A percentile compares a stretch with the other conserved stretches of the same genome.
Evolutionary conservation across 2,797 vertebrate genomes (phyloP).

Genomic region (Lerista edwardsae): DNA sequence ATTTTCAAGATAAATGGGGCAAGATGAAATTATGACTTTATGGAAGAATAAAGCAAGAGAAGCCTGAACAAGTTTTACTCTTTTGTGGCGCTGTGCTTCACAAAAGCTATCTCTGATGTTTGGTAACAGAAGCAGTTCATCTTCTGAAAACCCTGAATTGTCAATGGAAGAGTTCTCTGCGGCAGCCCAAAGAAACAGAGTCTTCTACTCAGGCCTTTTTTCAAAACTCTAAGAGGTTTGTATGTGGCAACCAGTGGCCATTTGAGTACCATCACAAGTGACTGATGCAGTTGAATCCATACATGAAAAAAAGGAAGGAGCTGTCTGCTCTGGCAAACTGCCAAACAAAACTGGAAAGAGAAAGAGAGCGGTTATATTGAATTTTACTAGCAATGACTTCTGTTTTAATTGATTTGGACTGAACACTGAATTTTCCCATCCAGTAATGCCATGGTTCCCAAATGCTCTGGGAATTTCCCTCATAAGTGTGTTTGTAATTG

Average conservation of each 20-base stretch:
- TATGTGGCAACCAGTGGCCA: not conserved
- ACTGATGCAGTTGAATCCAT: not conserved
- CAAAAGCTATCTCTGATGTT: not conserved
- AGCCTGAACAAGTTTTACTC: not conserved
- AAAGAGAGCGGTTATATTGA: not conserved
- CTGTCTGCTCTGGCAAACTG: not conserved
- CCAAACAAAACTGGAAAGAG: not conserved
- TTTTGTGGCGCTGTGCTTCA: not conserved
- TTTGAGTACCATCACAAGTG: not conserved
- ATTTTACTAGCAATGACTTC: not conserved
- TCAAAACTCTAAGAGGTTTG: not conserved
- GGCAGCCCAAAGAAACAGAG: not conserved
- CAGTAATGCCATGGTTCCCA: no score
- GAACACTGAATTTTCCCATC: no score
- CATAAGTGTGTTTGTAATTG: no score
- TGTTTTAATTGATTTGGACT: not conserved
- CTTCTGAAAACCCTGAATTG: not conserved
- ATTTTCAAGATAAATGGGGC: not conserved
- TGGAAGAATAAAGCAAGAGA: not conserved
- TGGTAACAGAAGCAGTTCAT: not conserved
- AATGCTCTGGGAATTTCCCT: no score
- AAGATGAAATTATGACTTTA: not conserved
- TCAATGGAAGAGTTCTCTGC: not conserved
- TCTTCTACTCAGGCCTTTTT: not conserved
- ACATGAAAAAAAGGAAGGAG: not conserved